Evolutionary conservation across 2,888 invertebrate species (phyloP).

Genomic region (Epicampocera succincta): DNA sequence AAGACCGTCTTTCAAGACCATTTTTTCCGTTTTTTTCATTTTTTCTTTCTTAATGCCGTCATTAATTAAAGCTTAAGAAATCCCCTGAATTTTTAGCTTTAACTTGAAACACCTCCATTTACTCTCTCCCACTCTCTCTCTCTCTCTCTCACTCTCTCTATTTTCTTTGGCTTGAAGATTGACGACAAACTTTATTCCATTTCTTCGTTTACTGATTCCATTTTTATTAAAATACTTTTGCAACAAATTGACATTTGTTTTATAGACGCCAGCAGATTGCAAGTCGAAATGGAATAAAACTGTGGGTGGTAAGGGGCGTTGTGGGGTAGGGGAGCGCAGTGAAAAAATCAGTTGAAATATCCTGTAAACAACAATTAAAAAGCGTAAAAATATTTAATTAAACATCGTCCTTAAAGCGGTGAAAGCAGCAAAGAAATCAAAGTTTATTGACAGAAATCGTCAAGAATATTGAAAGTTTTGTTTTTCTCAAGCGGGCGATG

Average conservation of each 20-base stretch:
- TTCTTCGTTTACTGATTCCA: slow-evolving; percentile 20
- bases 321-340: too few relatives aligned
- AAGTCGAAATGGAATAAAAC: neutral
- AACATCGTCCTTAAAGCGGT: slow-evolving; percentile 17
- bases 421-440: neutral
- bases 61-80: neutral
- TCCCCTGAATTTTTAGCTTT: neutral
- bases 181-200: neutral
- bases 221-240: slow-evolving; percentile 66
- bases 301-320: too few relatives aligned
- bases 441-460: slow-evolving; percentile 10
- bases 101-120: too few relatives aligned
- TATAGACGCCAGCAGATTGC: slow-evolving; percentile 9
- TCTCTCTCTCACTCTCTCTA: too few relatives aligned
- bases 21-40: too few relatives aligned
- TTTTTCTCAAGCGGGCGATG: too few relatives aligned
- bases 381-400: slow-evolving; percentile 51
- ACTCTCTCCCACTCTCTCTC: too few relatives aligned
- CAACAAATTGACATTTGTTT: slow-evolving; percentile 60
- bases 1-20: too few relatives aligned
- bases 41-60: neutral
- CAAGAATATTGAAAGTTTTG: neutral
- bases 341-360: slow-evolving; percentile 8
- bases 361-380: slow-evolving; percentile 36
- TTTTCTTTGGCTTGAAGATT: neutral